Percentiles rank a stretch among this genome's conserved stretches.
These are phyloP conservation scores for Agraylea sexmaculata DNA, from an alignment of 1,140 invertebrate species.

Conservation along the genomic window DNA sequence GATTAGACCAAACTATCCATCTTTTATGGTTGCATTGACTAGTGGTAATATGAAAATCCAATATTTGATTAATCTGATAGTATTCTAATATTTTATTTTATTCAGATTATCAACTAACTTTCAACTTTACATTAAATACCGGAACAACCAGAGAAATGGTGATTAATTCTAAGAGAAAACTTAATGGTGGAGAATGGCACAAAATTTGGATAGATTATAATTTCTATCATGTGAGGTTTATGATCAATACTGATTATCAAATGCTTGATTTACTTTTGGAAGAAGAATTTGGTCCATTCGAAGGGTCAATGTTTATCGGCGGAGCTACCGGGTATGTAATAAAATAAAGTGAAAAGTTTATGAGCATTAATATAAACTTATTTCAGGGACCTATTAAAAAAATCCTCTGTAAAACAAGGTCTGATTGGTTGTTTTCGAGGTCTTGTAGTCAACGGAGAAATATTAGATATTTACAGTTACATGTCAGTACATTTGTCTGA, in stretches of 20 bases:
- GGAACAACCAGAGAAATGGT: conserved; percentile 64
- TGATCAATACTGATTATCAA: conserved; percentile 78
- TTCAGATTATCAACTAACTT: conserved; percentile 71
- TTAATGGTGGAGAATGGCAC: conserved; percentile 90
- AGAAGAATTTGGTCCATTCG: conserved; percentile 82
- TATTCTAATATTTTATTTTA: conserved; percentile 13
- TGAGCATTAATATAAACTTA: conserved; percentile 11
- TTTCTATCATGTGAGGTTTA: conserved; percentile 85
- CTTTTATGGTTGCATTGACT: conserved; percentile 79
- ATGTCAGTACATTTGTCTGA: conserved; percentile 85
- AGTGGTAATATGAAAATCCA: no score
- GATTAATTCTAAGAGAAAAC: conserved; percentile 64
- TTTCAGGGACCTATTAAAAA: conserved; percentile 64
- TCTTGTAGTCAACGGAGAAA: conserved; percentile 80
- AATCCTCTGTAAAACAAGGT: conserved; percentile 70
- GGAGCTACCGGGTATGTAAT: conserved; percentile 71
- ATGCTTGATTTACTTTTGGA: conserved; percentile 76
- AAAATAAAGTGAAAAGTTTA: neutral
- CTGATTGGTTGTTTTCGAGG: conserved; percentile 88
- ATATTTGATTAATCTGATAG: conserved; percentile 6
- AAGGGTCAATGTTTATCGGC: conserved; percentile 86
- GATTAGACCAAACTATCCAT: conserved; percentile 75
- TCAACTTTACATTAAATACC: conserved; percentile 82
- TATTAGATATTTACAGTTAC: conserved; percentile 82
- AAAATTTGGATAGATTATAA: conserved; percentile 92